Percentiles rank a stretch among this genome's conserved stretches.
phyloP scores from a whole-genome alignment of 2,113 vertebrate species.

The Okapia johnstoni region DNA sequence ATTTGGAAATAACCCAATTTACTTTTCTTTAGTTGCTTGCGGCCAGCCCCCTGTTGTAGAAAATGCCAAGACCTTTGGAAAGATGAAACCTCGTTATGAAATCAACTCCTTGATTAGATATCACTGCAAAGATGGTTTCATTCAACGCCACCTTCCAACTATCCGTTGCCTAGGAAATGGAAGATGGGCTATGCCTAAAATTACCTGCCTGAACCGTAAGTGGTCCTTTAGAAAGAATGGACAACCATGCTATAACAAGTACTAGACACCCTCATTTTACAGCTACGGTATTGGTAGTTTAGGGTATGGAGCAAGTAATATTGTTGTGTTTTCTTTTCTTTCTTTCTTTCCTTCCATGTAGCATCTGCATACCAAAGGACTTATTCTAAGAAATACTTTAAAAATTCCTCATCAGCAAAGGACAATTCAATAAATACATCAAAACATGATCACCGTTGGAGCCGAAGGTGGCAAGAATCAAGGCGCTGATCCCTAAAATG shows the following conservation, averaged over 20 bases:
- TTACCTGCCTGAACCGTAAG: constrained; percentile 96
- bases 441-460: constrained; percentile 86
- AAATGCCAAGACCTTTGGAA: constrained; percentile 94
- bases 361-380: constrained; percentile 94
- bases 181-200: constrained; percentile 94
- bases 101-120: constrained; percentile 97
- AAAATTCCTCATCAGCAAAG: constrained; percentile 87
- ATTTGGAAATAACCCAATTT: constrained; percentile 48
- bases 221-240: constrained; percentile 73
- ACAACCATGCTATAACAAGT: constrained; percentile 58
- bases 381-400: constrained; percentile 88
- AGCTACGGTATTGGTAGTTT: constrained; percentile 38
- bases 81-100: constrained; percentile 91
- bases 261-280: constrained; percentile 62
- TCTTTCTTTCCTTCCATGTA: constrained; percentile 76
- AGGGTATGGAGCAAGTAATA: constrained; percentile 74
- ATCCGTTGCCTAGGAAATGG: constrained; percentile 94
- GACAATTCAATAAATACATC: constrained; percentile 83
- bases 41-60: constrained; percentile 94
- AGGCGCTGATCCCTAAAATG: constrained; percentile 85
- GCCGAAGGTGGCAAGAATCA: constrained; percentile 84
- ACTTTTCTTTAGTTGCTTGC: constrained; percentile 88
- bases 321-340: constrained; percentile 72
- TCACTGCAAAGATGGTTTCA: constrained; percentile 93
- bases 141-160: constrained; percentile 94